Evolutionary conservation across 92 coral and sea anemone species (phyloP).

Genomic region (Nematostella vectensis): DNA sequence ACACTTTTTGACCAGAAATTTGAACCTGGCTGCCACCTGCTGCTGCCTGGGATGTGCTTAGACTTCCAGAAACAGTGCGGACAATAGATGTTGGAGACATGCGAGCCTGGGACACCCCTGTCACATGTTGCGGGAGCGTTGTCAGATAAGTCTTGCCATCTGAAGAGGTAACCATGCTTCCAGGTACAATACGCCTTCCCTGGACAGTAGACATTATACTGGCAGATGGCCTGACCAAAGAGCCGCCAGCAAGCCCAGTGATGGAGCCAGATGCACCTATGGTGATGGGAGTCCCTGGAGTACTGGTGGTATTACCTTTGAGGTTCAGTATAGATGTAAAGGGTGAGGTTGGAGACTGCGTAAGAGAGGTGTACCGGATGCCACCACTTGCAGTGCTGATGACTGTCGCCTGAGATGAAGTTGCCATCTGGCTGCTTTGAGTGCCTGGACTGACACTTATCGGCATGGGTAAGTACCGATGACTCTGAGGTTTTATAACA

Average conservation of each 20-base stretch:
- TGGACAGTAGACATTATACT: constrained; percentile 10
- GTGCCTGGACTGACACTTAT: constrained; percentile 26
- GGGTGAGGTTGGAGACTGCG: constrained; percentile 72
- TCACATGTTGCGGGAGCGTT: constrained; percentile 19
- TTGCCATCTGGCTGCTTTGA: constrained; percentile 15
- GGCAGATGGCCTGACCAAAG: constrained; percentile 11
- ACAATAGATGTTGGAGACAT: neutral
- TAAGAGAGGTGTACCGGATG: constrained; percentile 46
- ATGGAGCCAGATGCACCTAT: neutral
- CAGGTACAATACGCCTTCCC: constrained; percentile 5
- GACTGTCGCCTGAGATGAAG: constrained; percentile 3
- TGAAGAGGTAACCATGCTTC: neutral
- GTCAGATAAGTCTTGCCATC: constrained; percentile 19
- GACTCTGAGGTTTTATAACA: constrained; percentile 92
- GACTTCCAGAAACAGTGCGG: neutral
- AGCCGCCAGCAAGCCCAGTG: neutral
- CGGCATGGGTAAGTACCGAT: constrained; percentile 53
- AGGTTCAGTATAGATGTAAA: constrained; percentile 65
- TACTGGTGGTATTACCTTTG: constrained; percentile 36
- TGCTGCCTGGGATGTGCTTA: neutral
- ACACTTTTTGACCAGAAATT: neutral
- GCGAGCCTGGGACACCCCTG: constrained; percentile 6
- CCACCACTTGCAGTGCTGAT: constrained; percentile 31
- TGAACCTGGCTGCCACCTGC: neutral
- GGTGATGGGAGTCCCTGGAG: constrained; percentile 35